Conservation (phyloP, 2,113 vertebrate genomes). For the Rhinolophus ferrumequinum region DNA sequence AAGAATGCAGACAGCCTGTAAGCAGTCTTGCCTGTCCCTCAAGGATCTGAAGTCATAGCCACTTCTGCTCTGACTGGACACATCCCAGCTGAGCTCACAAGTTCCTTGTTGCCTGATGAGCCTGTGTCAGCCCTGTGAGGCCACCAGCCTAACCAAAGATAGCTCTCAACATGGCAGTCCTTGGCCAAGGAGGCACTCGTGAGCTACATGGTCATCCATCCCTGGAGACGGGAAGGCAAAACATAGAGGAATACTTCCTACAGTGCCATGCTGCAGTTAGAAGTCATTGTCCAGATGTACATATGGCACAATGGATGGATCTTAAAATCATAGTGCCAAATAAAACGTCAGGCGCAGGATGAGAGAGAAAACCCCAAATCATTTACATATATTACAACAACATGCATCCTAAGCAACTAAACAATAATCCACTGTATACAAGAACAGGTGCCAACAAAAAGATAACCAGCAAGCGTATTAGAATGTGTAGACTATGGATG, state of each 20-base stretch:
- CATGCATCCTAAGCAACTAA: background rate
- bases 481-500: background rate
- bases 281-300: background rate
- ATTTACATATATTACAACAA: background rate
- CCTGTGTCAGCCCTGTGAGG: background rate
- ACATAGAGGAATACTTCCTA: background rate
- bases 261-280: background rate
- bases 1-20: background rate
- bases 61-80: background rate
- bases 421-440: background rate
- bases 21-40: background rate
- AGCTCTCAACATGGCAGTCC: background rate
- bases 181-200: background rate
- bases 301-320: background rate
- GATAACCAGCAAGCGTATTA: background rate
- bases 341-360: background rate
- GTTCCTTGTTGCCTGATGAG: background rate
- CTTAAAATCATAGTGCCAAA: background rate
- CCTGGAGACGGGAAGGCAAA: background rate
- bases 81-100: background rate
- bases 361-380: background rate
- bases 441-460: background rate
- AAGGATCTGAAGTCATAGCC: slow-evolving; percentile 18
- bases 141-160: background rate
- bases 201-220: rapidly evolving